Percentiles rank a stretch among this genome's conserved stretches.
Evolutionary conservation across 2,797 vertebrate genomes (phyloP).

Genomic region (Chaunax sp.): DNA sequence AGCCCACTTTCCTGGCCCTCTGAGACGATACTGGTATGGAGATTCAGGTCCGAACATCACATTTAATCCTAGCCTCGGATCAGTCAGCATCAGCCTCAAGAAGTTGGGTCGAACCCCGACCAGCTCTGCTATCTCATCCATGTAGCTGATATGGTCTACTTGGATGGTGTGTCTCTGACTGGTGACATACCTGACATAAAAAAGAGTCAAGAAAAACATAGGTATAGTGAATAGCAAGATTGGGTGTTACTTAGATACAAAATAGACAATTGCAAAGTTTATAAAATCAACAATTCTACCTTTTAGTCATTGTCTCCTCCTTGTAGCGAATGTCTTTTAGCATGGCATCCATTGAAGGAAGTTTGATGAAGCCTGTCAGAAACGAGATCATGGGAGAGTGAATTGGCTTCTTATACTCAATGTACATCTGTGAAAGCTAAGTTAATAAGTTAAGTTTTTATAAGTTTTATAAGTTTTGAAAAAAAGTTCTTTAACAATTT

Average conservation of each 20-base stretch:
- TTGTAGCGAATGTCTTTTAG: constrained; percentile 75
- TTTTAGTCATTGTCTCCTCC: constrained; percentile 70
- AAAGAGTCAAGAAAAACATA: constrained; percentile 6
- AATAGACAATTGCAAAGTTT: not conserved
- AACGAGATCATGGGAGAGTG: not conserved
- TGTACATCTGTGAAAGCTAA: no score
- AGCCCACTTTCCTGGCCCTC: constrained; percentile 85
- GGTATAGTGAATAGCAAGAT: not conserved
- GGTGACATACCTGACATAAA: constrained; percentile 83
- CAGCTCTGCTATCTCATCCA: constrained; percentile 88
- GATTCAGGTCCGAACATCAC: constrained; percentile 85
- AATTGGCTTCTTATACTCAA: no score
- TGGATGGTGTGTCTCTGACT: constrained; percentile 91
- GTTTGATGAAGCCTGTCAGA: constrained; percentile 71
- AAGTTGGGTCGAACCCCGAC: constrained; percentile 83
- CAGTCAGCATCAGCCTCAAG: constrained; percentile 80
- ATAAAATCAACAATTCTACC: constrained; percentile 56
- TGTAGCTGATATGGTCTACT: constrained; percentile 85
- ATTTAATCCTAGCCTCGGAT: constrained; percentile 83
- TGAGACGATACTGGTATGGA: constrained; percentile 89
- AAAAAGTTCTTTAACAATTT: no score
- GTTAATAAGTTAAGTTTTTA: no score
- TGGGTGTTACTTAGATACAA: not conserved
- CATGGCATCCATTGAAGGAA: constrained; percentile 76
- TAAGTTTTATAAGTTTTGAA: no score